Evolutionary conservation across 2,888 invertebrate species (phyloP), one percentile per base, ranked within the genome.

Genomic region (Diarsia dahlii): DNA sequence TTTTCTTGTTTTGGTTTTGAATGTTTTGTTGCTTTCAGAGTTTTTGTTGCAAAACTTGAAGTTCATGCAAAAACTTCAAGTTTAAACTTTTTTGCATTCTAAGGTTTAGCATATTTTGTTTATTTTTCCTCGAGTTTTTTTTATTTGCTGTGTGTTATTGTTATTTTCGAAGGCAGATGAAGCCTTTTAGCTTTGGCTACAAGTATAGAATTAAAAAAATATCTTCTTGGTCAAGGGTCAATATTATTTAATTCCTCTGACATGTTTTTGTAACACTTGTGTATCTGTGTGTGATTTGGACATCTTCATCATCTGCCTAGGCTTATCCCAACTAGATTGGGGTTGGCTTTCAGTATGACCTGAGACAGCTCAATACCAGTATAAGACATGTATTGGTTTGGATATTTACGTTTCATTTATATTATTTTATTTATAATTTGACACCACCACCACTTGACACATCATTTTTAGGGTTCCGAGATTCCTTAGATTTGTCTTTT

Each of bases 31-130:
- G 0, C 28, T 8, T 3, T 48, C 8, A 3, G 10, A 12, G 45
- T 65, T 50, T 76, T 62, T 78, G 15, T 34, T n/a, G n/a, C n/a
- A n/a, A 13, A 63, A 50, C 15, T n/a, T n/a, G n/a, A 13, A 13
- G 3, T 13, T 13, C 13, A 56, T 56, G 13, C 2, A 56, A 58
- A 58, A 58, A 28, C 5, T 23, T 56, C 28, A 28, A 15, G 3
- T 28, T 56, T 23, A 28, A 8, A 28, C 23, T 15, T 28, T 23
- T 28, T 28, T 28, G 15, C 58, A 56, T 56, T 54, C n/a, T 5
- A 23, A 13, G 54, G 10, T 23, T 39, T 28, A 23, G 9, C 4
- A 50, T 10, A 48, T 18, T 15, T 67, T 28, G 20, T 23, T 60
- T 20, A n/a, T 28, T 68, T 52, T 54, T 34, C 0, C 12, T 50